Percentiles rank a stretch among this genome's conserved stretches.
Evolutionary conservation across 1,140 invertebrate genomes (phyloP).

Genomic region (Anthonomus grandis): DNA sequence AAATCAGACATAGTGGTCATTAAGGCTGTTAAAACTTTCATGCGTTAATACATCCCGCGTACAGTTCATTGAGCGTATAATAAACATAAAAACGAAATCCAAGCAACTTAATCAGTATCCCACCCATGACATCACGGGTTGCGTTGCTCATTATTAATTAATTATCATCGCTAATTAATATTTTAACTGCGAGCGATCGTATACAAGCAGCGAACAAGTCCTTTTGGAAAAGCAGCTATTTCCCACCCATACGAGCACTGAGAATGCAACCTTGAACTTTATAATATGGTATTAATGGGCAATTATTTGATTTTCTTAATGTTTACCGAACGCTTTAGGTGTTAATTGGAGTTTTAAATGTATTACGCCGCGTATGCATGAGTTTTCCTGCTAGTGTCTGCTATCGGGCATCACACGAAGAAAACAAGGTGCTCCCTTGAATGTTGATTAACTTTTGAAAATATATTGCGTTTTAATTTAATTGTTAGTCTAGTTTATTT

Average conservation of each 20-base stretch:
- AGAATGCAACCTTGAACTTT: constrained; percentile 15
- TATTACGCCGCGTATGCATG: constrained; percentile 9
- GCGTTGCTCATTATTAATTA: neutral
- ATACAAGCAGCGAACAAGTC: constrained; percentile 12
- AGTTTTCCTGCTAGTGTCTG: constrained; percentile 8
- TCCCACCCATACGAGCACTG: constrained; percentile 12
- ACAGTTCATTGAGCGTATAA: no score
- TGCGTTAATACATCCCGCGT: no score
- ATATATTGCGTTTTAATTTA: no score
- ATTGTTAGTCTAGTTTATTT: no score
- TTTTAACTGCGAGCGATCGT: constrained; percentile 3
- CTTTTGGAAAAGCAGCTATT: constrained; percentile 8
- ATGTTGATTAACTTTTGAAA: constrained; percentile 1
- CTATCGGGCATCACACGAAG: neutral
- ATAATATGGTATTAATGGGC: constrained; percentile 21
- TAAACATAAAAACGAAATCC: no score
- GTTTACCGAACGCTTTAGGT: constrained; percentile 6
- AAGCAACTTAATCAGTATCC: no score
- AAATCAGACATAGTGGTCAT: no score
- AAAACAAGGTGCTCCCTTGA: neutral
- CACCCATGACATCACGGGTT: neutral
- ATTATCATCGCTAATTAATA: constrained; percentile 12
- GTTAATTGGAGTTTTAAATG: constrained; percentile 17
- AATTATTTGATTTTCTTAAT: constrained; percentile 8
- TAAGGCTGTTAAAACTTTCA: no score